A percentile compares a stretch with the other conserved stretches of the same genome.
These are phyloP conservation scores for Catharus fuscescens DNA, from an alignment of 2,113 vertebrate genomes.

Conservation along the genomic window DNA sequence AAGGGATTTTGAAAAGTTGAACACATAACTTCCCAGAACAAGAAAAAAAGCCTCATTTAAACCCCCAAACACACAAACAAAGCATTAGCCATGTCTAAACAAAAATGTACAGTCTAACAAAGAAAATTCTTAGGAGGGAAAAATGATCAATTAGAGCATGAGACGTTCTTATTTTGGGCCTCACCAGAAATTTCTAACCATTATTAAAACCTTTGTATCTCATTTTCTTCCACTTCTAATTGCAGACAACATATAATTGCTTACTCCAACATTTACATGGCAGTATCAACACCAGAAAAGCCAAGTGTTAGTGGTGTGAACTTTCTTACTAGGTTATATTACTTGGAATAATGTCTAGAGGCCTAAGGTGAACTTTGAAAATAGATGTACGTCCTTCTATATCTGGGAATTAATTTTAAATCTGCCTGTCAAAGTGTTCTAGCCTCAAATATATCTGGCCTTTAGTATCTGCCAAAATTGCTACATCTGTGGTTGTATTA, in stretches of 20 bases:
- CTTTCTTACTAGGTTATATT: constrained; percentile 84
- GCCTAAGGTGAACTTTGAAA: constrained; percentile 90
- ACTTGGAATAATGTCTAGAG: constrained; percentile 76
- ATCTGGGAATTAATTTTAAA: constrained; percentile 88
- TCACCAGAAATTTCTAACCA: neutral
- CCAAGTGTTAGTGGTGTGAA: constrained; percentile 88
- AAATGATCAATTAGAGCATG: neutral
- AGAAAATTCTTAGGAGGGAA: neutral
- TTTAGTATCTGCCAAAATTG: constrained; percentile 89
- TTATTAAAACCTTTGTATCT: neutral
- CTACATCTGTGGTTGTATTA: constrained; percentile 88
- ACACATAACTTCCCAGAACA: neutral
- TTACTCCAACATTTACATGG: neutral
- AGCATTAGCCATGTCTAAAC: neutral
- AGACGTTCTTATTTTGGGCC: neutral
- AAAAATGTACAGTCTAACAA: neutral
- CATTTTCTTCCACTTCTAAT: neutral
- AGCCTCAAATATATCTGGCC: constrained; percentile 90
- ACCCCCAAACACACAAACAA: neutral
- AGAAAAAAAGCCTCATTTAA: neutral
- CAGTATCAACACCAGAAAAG: constrained; percentile 79
- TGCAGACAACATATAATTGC: neutral
- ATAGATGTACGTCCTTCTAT: constrained; percentile 91
- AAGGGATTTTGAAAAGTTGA: neutral
- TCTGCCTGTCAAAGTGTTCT: constrained; percentile 89